These are phyloP conservation scores for Madoqua kirkii DNA, from an alignment of 2,113 vertebrate species.

Conservation along the genomic window DNA sequence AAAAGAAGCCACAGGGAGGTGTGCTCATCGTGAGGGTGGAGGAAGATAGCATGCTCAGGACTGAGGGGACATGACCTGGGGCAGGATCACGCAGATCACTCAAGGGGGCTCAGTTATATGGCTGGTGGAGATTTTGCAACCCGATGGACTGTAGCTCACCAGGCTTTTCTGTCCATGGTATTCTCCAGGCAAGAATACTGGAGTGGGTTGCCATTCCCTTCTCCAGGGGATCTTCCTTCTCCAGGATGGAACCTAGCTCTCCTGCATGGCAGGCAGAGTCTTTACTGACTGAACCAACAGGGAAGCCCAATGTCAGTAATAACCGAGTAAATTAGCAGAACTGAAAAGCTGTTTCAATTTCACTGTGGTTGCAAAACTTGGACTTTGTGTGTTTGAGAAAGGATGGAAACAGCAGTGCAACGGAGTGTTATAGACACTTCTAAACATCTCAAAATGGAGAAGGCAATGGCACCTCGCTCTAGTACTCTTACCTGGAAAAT, in stretches of 20 bases:
- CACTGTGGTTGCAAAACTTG: neutral
- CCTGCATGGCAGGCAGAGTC: neutral
- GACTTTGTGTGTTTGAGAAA: neutral
- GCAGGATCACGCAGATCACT: neutral
- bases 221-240: neutral
- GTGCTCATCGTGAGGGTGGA: neutral
- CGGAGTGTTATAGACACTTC: neutral
- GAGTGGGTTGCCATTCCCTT: neutral
- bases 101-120: neutral
- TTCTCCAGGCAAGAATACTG: neutral
- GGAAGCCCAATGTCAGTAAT: neutral
- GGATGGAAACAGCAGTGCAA: neutral
- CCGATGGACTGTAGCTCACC: neutral
- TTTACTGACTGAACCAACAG: neutral
- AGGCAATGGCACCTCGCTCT: too few relatives aligned
- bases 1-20: neutral
- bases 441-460: neutral
- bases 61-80: neutral
- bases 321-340: conserved; percentile 11
- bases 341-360: neutral
- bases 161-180: neutral
- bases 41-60: neutral
- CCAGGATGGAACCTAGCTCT: neutral
- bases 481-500: too few relatives aligned
- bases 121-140: fast-evolving